A percentile compares a stretch with the other conserved stretches of the same genome.
Evolutionary conservation across 2,797 vertebrate genomes (phyloP).

Genomic region (Sebastes baramenuke): DNA sequence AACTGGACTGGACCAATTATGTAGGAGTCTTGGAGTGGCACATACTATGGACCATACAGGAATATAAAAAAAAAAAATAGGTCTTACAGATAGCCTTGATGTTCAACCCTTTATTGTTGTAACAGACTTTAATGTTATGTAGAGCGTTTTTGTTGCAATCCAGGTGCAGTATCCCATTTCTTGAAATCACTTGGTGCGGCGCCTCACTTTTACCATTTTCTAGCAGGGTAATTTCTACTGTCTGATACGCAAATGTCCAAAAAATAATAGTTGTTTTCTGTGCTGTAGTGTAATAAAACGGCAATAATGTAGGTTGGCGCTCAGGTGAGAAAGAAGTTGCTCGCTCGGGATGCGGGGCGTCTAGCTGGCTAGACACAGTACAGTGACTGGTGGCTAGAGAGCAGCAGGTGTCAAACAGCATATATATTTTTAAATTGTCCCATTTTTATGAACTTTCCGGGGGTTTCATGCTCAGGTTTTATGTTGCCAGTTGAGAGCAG

Average conservation of each 20-base stretch:
- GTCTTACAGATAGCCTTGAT: constrained; percentile 61
- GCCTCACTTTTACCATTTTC: constrained; percentile 47
- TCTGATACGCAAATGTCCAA: constrained; percentile 17
- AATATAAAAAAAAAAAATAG: constrained; percentile 35
- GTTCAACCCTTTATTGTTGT: constrained; percentile 67
- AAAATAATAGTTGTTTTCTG: constrained; percentile 25
- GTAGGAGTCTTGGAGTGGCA: constrained; percentile 59
- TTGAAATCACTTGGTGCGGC: constrained; percentile 19
- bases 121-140: constrained; percentile 41
- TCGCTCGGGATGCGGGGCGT: constrained; percentile 71
- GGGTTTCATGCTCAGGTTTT: constrained; percentile 78
- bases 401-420: constrained; percentile 36
- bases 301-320: constrained; percentile 75
- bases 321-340: constrained; percentile 57
- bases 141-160: constrained; percentile 47
- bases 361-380: constrained; percentile 82
- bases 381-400: constrained; percentile 40
- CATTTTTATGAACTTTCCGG: constrained; percentile 50
- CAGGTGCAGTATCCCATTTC: constrained; percentile 80
- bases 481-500: constrained; percentile 52
- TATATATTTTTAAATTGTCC: constrained; percentile 56
- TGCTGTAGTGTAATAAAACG: constrained; percentile 60
- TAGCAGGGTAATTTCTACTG: constrained; percentile 48
- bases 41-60: constrained; percentile 62
- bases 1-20: constrained; percentile 72